Percentiles rank a stretch among this genome's conserved stretches.
These are phyloP conservation scores for Sitta carolinensis DNA, from an alignment of 2,797 vertebrate genomes.

Conservation along the genomic window DNA sequence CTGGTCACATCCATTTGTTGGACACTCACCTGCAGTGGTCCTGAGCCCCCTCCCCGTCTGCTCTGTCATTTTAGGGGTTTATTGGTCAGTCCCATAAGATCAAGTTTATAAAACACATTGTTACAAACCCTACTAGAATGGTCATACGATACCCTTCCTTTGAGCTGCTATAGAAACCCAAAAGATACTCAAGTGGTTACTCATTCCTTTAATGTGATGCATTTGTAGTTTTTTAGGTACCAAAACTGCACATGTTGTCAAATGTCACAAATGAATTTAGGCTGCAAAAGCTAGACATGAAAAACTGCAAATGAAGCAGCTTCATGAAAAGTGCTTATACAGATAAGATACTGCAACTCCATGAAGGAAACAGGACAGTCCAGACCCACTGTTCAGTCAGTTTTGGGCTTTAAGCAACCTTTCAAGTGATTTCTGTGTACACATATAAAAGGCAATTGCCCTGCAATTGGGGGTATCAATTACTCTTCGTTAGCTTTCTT, in stretches of 20 bases:
- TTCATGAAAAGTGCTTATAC: neutral
- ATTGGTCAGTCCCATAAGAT: neutral
- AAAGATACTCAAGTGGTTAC: neutral
- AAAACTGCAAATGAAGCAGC: neutral
- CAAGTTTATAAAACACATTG: neutral
- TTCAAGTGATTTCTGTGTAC: neutral
- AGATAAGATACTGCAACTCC: neutral
- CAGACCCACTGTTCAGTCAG: neutral
- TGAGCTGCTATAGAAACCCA: neutral
- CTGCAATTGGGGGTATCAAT: fast-evolving
- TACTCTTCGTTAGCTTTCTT: neutral
- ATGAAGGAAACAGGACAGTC: neutral
- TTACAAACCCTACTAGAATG: neutral
- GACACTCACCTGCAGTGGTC: too few relatives aligned
- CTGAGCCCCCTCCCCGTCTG: neutral
- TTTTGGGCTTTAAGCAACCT: neutral
- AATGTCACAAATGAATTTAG: neutral
- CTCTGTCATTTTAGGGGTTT: neutral
- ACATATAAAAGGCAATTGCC: neutral
- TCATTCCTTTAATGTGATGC: neutral
- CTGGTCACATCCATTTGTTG: fast-evolving
- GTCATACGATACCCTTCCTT: neutral
- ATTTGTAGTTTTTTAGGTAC: neutral
- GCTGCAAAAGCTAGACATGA: neutral
- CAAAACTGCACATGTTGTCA: neutral